A percentile compares a stretch with the other conserved stretches of the same genome.
Evolutionary conservation across 2,797 vertebrate species (phyloP).

Genomic region (Notolabrus celidotus): DNA sequence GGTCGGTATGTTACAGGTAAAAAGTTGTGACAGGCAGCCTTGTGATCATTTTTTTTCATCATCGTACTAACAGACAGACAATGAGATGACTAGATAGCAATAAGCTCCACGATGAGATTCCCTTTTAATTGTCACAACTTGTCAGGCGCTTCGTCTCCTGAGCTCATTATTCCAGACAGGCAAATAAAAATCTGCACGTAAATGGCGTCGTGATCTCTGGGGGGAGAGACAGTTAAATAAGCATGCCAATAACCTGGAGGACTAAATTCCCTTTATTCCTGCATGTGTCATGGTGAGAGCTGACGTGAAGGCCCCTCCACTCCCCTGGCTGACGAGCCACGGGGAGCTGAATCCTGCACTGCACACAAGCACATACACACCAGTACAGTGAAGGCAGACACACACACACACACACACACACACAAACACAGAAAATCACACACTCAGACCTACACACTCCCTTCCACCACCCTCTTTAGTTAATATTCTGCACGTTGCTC

Average conservation of each 20-base stretch:
- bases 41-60: conserved; percentile 61
- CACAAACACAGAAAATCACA: no score
- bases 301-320: conserved; percentile 42
- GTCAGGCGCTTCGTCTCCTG: conserved; percentile 72
- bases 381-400: conserved; percentile 37
- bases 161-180: conserved; percentile 77
- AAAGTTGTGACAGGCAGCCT: conserved; percentile 51
- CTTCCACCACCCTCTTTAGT: conserved; percentile 55
- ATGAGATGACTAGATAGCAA: conserved; percentile 65
- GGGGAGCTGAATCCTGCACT: conserved; percentile 57
- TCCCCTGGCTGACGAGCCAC: conserved; percentile 52
- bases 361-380: conserved; percentile 20
- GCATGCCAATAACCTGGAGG: conserved; percentile 65
- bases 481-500: conserved; percentile 79
- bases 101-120: conserved; percentile 70
- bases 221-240: conserved; percentile 67
- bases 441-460: conserved; percentile 16
- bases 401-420: conserved; percentile 16
- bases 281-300: conserved; percentile 61
- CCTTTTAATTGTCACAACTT: conserved; percentile 84
- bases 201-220: conserved; percentile 70
- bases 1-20: conserved; percentile 38
- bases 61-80: conserved; percentile 57
- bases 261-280: conserved; percentile 66
- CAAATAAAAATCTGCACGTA: conserved; percentile 64